A percentile compares a stretch with the other conserved stretches of the same genome.
phyloP scores from a whole-genome alignment of 2,797 vertebrate species.

The Syndactyla subalaris region DNA sequence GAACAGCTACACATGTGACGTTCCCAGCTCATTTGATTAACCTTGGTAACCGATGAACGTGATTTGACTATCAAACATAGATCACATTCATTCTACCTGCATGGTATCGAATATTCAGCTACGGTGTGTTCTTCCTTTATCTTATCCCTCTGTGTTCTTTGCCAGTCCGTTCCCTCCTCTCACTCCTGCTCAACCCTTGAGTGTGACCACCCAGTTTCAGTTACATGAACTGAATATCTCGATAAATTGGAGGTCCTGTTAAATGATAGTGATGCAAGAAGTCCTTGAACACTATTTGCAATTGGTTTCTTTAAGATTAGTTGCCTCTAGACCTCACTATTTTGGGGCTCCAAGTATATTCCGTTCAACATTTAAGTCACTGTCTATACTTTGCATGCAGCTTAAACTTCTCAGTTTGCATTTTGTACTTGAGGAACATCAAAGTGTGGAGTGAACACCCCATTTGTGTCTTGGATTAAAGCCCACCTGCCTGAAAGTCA shows the following conservation, averaged over 20 bases:
- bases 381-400: constrained; percentile 30
- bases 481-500: background rate
- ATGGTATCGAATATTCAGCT: background rate
- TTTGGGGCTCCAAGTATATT: background rate
- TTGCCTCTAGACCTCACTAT: background rate
- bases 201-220: constrained; percentile 42
- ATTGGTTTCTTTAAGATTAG: background rate
- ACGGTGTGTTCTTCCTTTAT: background rate
- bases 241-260: background rate
- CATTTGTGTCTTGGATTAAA: background rate
- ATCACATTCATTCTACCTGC: background rate
- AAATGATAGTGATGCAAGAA: background rate
- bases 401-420: background rate
- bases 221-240: background rate
- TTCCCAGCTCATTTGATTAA: background rate
- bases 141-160: background rate
- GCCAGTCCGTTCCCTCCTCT: background rate
- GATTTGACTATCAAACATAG: background rate
- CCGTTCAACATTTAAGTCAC: background rate
- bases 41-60: background rate
- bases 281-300: background rate
- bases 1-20: background rate
- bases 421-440: background rate
- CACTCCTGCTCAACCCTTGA: background rate
- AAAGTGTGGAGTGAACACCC: background rate